Base-by-base conservation (phyloP, 1,140 invertebrate species). In the Phenacoccus solenopsis region DNA sequence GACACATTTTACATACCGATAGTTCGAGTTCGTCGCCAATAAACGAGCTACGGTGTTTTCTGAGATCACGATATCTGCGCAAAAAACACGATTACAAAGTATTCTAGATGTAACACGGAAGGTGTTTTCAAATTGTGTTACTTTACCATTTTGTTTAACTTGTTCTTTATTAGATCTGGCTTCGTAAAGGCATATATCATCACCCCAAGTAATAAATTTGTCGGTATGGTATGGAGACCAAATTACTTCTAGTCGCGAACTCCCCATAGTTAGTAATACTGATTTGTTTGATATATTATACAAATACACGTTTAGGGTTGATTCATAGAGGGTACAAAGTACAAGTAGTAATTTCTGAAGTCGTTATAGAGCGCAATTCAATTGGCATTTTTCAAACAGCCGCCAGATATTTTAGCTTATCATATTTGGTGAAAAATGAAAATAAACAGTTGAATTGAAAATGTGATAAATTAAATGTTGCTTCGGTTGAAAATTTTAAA, bases 181-280 rank as follows among this genome's bases (percentile, higher is more conserved):
- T 82, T 93, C 88, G 75, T 93, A 93, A 27, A 93, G 82, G 78
- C 83, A 87, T 75, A 94, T 87, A 76, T 94, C 91, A 61, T 89
- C 86, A 21, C 90, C 89, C 90, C 91, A 93, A 30, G 89, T 88
- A 69, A 94, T 86, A 76, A 93, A 93, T 76, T 90, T 90, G 75
- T 92, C 85, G 3, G 82, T 82, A 75, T 86, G 84, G 27, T 86
- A 81, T 1, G 90, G 90, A 49, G 89, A 90, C 91, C 91, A 94
- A 74, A 86, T 84, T 13, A 93, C 84, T 74, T 93, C 91, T 69
- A 87, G 78, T 77, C 85, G 84, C 25, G 81, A 77, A 57, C 78
- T 79, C 73, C 79, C 82, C 81, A 83, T 84, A 16, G 25, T 64
- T 84, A 16, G 25, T 64, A 16, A 16, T 49, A 49, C 16, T 9